phyloP scores from a whole-genome alignment of 2,888 invertebrate genomes.

The Cephonodes hylas region DNA sequence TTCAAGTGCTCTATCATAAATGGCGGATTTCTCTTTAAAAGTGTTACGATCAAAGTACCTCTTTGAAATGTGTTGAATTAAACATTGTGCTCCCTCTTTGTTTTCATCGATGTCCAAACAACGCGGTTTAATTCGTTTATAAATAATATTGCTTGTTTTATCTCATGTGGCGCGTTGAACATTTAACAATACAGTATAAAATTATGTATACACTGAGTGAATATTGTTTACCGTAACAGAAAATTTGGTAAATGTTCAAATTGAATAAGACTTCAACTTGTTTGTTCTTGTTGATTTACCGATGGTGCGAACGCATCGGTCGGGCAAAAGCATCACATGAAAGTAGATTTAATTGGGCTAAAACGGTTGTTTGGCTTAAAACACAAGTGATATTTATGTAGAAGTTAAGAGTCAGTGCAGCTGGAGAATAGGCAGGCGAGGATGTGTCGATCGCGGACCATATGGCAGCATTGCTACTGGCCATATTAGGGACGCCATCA shows the following conservation, averaged over 20 bases:
- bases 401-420: constrained; percentile 40
- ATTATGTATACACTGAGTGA: background rate
- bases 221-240: background rate
- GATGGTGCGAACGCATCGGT: constrained; percentile 35
- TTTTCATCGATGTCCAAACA: constrained; percentile 40
- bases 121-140: constrained; percentile 37
- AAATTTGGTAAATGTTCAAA: background rate
- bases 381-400: background rate
- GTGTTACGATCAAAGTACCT: constrained; percentile 23
- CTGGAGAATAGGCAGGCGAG: constrained; percentile 54
- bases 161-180: constrained; percentile 5
- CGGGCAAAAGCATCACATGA: background rate
- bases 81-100: constrained; percentile 36
- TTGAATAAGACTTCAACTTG: background rate
- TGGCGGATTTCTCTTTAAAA: constrained; percentile 23
- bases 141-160: constrained; percentile 32
- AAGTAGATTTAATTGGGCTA: background rate
- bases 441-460: constrained; percentile 72
- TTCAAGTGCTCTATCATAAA: constrained; percentile 7
- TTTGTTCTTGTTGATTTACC: no score
- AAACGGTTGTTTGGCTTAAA: background rate
- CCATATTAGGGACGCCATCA: constrained; percentile 76
- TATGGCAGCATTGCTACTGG: constrained; percentile 68
- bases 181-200: constrained; percentile 1
- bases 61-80: constrained; percentile 58